Evolutionary conservation across 2,888 invertebrate species (phyloP).

Genomic region (Urechis unicinctus): DNA sequence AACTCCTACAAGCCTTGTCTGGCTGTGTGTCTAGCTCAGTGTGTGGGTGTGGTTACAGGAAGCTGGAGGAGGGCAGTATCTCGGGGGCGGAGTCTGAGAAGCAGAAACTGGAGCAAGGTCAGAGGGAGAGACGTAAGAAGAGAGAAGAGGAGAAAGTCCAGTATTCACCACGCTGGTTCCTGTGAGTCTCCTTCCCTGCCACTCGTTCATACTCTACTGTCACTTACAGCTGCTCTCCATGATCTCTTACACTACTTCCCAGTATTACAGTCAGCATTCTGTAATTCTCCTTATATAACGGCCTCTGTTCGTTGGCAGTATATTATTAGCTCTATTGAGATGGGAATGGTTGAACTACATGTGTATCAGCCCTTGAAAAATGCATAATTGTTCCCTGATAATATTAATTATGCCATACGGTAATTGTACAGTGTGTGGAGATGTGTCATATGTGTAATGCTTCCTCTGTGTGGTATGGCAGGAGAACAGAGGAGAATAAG

Average conservation of each 20-base stretch:
- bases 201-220: background rate
- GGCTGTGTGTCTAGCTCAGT: background rate
- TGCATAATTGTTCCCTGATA: no score
- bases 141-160: constrained; percentile 57
- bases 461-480: no score
- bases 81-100: constrained; percentile 67
- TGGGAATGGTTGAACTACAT: no score
- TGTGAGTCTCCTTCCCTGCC: constrained; percentile 51
- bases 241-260: no score
- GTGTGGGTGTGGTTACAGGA: constrained; percentile 38
- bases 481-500: constrained; percentile 50
- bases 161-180: constrained; percentile 59
- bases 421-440: no score
- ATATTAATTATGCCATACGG: no score
- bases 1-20: background rate
- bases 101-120: constrained; percentile 66
- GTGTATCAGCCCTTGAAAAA: no score
- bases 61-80: constrained; percentile 70
- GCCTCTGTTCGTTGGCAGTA: no score
- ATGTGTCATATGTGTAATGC: no score
- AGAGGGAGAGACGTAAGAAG: constrained; percentile 64
- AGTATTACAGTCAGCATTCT: no score
- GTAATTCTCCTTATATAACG: no score
- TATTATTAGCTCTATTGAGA: no score
- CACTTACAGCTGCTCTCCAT: background rate